A percentile compares a stretch with the other conserved stretches of the same genome.
These are phyloP conservation scores for Melierax canorus DNA, from an alignment of 2,113 vertebrate species.

Conservation along the genomic window DNA sequence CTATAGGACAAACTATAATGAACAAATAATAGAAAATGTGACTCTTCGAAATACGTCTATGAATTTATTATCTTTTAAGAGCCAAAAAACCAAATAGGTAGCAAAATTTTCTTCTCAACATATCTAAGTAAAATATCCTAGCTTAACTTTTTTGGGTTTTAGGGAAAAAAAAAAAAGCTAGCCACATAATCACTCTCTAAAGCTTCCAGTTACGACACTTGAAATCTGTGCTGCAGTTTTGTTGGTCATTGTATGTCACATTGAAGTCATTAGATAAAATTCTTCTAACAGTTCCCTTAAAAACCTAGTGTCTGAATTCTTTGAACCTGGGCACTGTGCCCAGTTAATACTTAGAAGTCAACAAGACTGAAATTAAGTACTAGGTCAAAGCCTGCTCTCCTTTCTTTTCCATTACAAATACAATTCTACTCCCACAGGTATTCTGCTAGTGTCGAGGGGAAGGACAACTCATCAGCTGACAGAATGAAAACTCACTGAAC, in stretches of 20 bases:
- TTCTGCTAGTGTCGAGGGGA: background rate
- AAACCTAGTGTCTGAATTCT: background rate
- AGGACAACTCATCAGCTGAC: background rate
- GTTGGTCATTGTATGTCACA: background rate
- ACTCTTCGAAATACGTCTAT: background rate
- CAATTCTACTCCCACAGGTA: background rate
- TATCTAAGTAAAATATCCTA: background rate
- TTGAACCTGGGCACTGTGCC: background rate
- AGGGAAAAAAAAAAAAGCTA: no score
- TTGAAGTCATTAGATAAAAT: background rate
- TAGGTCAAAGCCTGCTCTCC: background rate
- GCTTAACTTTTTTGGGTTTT: background rate
- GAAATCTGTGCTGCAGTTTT: background rate
- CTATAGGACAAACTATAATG: background rate
- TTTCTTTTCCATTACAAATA: background rate
- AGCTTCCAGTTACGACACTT: background rate
- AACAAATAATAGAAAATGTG: background rate
- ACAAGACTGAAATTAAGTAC: background rate
- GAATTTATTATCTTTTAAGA: background rate
- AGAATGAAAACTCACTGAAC: background rate
- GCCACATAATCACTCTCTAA: background rate
- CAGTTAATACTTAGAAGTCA: background rate
- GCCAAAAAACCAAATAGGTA: background rate
- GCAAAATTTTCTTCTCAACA: background rate
- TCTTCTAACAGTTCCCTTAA: background rate